A percentile compares a stretch with the other conserved stretches of the same genome.
Conservation (phyloP, 2,888 invertebrate species). For the Morinoia aosen region DNA sequence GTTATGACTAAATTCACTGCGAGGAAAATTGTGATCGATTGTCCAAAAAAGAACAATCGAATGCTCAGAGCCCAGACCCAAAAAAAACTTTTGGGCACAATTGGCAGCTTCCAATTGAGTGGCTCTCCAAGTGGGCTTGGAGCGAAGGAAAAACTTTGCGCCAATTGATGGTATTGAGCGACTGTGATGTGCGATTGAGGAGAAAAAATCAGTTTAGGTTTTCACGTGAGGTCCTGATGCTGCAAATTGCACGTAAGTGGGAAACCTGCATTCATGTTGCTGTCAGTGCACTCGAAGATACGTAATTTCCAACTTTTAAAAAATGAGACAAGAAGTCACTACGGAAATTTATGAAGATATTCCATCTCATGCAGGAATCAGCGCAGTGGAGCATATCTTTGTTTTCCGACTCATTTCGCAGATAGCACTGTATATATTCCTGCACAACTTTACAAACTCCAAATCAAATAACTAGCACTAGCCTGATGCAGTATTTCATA, state of each 20-base stretch:
- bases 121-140: slow-evolving; percentile 14
- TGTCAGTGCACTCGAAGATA: background rate
- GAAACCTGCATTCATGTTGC: background rate
- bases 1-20: slow-evolving; percentile 9
- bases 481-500: too few species aligned
- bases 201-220: slow-evolving; percentile 26
- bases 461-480: too few species aligned
- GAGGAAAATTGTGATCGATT: slow-evolving; percentile 16
- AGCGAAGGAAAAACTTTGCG: background rate
- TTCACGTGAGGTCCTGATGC: background rate
- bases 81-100: slow-evolving; percentile 28
- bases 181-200: slow-evolving; percentile 3
- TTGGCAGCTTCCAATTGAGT: slow-evolving; percentile 49
- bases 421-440: too few species aligned
- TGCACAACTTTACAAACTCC: too few species aligned
- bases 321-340: background rate
- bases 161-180: slow-evolving; percentile 14
- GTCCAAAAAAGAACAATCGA: slow-evolving; percentile 40
- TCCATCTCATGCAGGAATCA: background rate
- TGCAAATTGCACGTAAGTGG: background rate
- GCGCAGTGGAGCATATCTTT: background rate
- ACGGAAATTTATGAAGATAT: background rate
- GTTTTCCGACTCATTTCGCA: too few species aligned
- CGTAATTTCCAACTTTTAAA: background rate
- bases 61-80: background rate